Evolutionary conservation across 2,797 vertebrate genomes (phyloP), one percentile per base, ranked within the genome.

Genomic region (Eupleurogrammus muticus): DNA sequence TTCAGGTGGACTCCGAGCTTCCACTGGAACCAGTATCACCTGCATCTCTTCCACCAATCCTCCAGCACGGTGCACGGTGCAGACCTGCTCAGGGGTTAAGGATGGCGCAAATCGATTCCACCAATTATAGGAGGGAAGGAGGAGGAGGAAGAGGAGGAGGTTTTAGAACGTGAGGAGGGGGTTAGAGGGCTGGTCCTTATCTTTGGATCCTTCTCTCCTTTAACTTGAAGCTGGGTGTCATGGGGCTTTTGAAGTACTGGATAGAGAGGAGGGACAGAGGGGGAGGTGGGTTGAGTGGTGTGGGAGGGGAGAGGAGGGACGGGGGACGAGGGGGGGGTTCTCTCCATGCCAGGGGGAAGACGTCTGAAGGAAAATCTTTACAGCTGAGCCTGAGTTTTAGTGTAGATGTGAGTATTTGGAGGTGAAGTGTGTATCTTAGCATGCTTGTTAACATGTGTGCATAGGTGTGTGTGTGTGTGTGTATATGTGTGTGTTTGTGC

Each of bases 291-390:
- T 50, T 53, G 32, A 67, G 51, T 17, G 44, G 42, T 21, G 23
- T 59, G 57, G 51, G n/a, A 1, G 52, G 57, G 2, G 74, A 65
- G 65, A 35, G 56, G 32, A 67, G 51, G 1, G 52, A 55, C 2
- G 74, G 64, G 65, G 35, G 67, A 72, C 76, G 75, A 88, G 69
- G 77, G 86, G 70, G 85, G 85, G 89, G 83, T 86, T 92, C 87
- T 91, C 85, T 90, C 81, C 73, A 81, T 87, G 90, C 93, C 92
- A 92, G 89, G 82, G 89, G 91, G 87, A 89, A 92, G 87, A 85
- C 79, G 83, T 92, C 87, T 93, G 90, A 94, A 92, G 90, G 88
- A 92, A 94, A 93, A 93, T 93, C 93, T 94, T 94, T 94, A 91
- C 89, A 89, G 84, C 79, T 70, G 83, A 78, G 82, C 54, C 89